Conservation (phyloP, 2,888 invertebrate genomes). For the Zygogramma bicolorata region DNA sequence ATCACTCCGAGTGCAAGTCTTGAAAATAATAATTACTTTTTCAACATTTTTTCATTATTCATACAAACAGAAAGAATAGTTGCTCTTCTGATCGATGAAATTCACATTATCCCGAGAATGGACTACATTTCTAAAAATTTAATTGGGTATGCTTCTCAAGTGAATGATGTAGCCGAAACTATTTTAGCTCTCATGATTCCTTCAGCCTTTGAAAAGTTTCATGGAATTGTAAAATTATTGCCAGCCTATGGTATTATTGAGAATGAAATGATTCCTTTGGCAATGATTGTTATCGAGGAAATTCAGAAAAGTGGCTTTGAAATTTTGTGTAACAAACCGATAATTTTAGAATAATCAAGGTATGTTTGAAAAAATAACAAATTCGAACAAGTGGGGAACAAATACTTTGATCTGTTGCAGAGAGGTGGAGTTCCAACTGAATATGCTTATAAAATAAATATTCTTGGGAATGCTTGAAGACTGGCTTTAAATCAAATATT, state of each 20-base stretch:
- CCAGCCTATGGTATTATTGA: neutral
- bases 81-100: constrained; percentile 12
- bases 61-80: neutral
- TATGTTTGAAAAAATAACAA: no score
- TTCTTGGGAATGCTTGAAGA: no score
- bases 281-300: neutral
- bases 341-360: no score
- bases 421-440: no score
- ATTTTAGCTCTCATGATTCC: constrained; percentile 17
- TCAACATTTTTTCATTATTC: constrained; percentile 2
- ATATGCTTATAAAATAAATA: no score
- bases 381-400: no score
- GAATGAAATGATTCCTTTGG: neutral
- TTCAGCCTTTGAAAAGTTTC: constrained; percentile 7
- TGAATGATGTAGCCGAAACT: neutral
- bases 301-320: neutral
- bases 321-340: no score
- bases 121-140: constrained; percentile 1
- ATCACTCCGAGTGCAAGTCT: neutral
- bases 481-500: no score
- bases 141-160: neutral
- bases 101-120: constrained; percentile 11
- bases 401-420: no score
- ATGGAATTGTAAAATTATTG: neutral
- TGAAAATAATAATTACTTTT: neutral